Evolutionary conservation across 2,888 invertebrate genomes (phyloP), one percentile per base, ranked within the genome.

Genomic region (Charanyca ferruginea): DNA sequence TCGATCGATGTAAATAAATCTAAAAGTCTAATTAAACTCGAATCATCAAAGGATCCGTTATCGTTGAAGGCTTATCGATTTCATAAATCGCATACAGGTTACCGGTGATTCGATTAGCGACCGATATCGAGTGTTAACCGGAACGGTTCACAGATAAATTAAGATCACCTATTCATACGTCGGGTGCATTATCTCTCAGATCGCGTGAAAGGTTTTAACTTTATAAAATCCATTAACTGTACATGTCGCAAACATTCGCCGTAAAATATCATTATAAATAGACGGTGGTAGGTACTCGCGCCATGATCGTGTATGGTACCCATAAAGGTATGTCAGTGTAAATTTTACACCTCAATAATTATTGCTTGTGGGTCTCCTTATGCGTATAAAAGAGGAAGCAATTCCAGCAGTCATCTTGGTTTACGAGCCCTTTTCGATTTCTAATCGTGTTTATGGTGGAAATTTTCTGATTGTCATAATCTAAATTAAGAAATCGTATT

Each of bases 111-210:
- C 91, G 91, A 93, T 93, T 91, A 92, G 89, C 89, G 86, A 88
- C 88, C 89, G 89, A 89, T 87, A 87, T 81, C 68, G 85, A 90
- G 90, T 92, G 91, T 91, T 91, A 91, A 90, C 89, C 91, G 92
- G 91, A 91, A 91, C 90, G 90, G 89, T 88, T 91, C 91, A 89
- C 88, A 89, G 90, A 91, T 94, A 93, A 94, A 93, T 94, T 94
- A 94, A 94, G 93, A 94, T 92, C 93, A 93, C 91, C 94, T 90
- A 94, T 95, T 94, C 93, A 95, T 90, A 89, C 83, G 94, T 93
- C 93, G 86, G 87, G 85, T 82, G 87, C 87, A 90, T 92, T 93
- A 93, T 93, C 93, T 91, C 83, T 82, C 44, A 66, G 85, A 91
- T 91, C 92, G 90, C 87, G 89, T 90, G 90, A 92, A 91, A 91